Evolutionary conservation across 2,888 invertebrate species (phyloP), one percentile per base, ranked within the genome.

Genomic region (Ormyrus pomaceus): DNA sequence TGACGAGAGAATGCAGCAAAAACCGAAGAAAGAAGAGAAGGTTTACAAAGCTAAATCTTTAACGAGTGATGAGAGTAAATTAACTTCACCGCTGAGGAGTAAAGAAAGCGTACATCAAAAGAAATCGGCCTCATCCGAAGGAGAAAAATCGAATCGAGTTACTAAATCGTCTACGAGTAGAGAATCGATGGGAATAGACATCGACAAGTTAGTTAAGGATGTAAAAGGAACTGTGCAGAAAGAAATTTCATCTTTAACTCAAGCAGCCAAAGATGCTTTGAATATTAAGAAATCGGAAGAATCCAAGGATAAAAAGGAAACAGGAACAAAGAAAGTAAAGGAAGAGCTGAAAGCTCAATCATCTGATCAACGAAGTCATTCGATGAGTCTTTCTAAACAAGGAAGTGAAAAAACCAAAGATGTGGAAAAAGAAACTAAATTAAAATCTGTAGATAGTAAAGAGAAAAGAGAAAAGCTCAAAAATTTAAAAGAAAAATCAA

Each of bases 381-480:
- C 19, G 19, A 1, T 19, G 19, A 19, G 1, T 19, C 19, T 1
- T 19, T 19, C 19, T 19, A 72, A 79, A n/a, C 80, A 72, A 64
- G 53, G 13, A 50, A 9, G 9, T 6, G 71, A 68, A 1, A 19
- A 62, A 6, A 9, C 19, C 56, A 58, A 59, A 62, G 50, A 82
- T 6, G 62, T n/a, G 5, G 65, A 76, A 51, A 65, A 62, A 56
- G 62, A 72, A 5, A 61, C 45, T 50, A 56, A 45, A 2, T 59
- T 10, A 9, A 69, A 34, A 13, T 64, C 66, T 6, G 13, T 45
- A 8, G 81, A 80, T n/a, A 75, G n/a, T 46, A 80, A 66, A 61
- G 75, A 80, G 9, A 81, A 76, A 72, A 83, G 77, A 77, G 82
- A 83, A 19, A 80, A 62, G 61, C 50, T 78, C 2, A 81, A 69